These are phyloP conservation scores for Chromis chromis DNA, from an alignment of 2,797 vertebrate species.

Conservation along the genomic window DNA sequence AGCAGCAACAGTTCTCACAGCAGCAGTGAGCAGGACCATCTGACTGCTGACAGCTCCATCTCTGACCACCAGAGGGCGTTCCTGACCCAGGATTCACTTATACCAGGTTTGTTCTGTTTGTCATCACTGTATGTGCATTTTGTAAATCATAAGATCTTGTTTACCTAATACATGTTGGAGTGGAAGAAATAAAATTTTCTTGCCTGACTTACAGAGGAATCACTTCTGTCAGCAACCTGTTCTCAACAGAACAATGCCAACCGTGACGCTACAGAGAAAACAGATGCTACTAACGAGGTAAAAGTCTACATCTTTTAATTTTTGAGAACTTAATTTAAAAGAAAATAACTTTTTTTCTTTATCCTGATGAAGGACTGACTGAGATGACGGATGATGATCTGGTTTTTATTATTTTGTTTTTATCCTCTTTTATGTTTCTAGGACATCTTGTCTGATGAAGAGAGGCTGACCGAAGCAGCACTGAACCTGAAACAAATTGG, in stretches of 20 bases:
- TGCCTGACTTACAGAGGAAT: constrained; percentile 42
- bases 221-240: constrained; percentile 25
- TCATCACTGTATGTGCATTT: not conserved
- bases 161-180: not conserved
- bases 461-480: constrained; percentile 83
- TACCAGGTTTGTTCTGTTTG: constrained; percentile 59
- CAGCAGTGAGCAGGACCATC: constrained; percentile 34
- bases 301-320: not conserved
- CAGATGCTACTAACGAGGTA: constrained; percentile 62
- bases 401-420: not conserved
- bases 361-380: not conserved
- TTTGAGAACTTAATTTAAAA: not conserved
- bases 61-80: constrained; percentile 65
- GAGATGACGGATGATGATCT: not conserved
- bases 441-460: constrained; percentile 67
- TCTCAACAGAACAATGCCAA: constrained; percentile 44
- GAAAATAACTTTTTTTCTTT: not conserved
- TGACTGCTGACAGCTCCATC: constrained; percentile 22
- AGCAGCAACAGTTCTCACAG: constrained; percentile 43
- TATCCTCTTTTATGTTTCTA: constrained; percentile 39
- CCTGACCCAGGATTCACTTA: constrained; percentile 34
- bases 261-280: constrained; percentile 5
- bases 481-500: constrained; percentile 85
- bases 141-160: not conserved
- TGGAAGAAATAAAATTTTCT: not conserved